A percentile compares a stretch with the other conserved stretches of the same genome.
These are phyloP conservation scores for Amphiduros pacificus DNA, from an alignment of 2,888 invertebrate species.

Conservation along the genomic window DNA sequence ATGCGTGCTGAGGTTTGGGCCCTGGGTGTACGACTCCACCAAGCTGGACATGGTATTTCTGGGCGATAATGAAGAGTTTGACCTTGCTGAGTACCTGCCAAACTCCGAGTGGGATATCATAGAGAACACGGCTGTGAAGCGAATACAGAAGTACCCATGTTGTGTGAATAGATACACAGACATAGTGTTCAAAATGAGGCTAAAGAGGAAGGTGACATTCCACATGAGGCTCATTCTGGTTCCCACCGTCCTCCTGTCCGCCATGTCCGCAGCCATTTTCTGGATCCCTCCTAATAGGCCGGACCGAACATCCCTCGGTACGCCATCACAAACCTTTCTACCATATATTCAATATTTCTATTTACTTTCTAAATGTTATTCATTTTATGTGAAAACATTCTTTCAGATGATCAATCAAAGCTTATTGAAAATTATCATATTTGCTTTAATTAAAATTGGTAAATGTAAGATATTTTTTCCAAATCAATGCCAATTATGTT, in stretches of 20 bases:
- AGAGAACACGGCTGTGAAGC: not conserved
- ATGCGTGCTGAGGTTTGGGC: not conserved
- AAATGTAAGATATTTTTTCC: too few species aligned
- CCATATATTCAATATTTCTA: too few species aligned
- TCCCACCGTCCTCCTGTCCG: not conserved
- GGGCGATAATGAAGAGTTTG: not conserved
- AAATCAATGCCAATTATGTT: too few species aligned
- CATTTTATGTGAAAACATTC: too few species aligned
- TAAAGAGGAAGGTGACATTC: not conserved
- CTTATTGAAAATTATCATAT: too few species aligned
- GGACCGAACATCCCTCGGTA: slow-evolving; percentile 2
- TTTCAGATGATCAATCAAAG: too few species aligned
- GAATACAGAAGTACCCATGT: not conserved
- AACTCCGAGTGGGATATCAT: slow-evolving; percentile 1
- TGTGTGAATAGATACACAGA: not conserved
- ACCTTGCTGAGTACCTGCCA: not conserved
- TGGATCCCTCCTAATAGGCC: not conserved
- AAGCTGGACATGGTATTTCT: not conserved
- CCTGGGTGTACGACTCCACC: slow-evolving; percentile 2
- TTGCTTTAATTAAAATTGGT: too few species aligned
- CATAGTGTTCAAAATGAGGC: not conserved
- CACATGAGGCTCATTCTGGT: slow-evolving; percentile 1
- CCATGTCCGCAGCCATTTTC: not conserved
- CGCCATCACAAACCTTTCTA: too few species aligned
- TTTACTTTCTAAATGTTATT: too few species aligned